Conservation (phyloP, 30 jellyfish, hydroid and myxozoan species). For the Hydractinia echinata region DNA sequence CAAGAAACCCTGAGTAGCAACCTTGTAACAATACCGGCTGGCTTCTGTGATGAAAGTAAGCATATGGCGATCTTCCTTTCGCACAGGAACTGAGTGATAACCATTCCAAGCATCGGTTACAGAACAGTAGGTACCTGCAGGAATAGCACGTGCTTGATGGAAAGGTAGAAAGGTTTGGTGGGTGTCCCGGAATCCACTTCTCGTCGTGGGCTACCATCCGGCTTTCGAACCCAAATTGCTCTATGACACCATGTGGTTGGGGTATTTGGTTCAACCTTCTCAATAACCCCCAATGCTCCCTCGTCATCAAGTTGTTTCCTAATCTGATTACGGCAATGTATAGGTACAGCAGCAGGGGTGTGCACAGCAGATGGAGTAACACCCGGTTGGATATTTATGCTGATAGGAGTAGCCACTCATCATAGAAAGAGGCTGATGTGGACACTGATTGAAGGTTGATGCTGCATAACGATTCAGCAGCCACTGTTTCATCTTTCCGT, state of each 20-base stretch:
- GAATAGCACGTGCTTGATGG: not conserved
- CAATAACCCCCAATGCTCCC: slow-evolving; percentile 20
- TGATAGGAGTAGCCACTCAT: slow-evolving; percentile 14
- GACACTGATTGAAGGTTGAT: slow-evolving; percentile 23
- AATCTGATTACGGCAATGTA: slow-evolving; percentile 19
- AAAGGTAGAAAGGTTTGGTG: slow-evolving; percentile 22
- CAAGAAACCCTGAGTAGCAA: not conserved
- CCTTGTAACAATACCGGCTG: not conserved
- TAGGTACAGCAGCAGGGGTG: slow-evolving; percentile 25
- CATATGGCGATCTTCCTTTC: not conserved
- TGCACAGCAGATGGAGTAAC: slow-evolving; percentile 24
- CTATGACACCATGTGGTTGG: slow-evolving; percentile 42
- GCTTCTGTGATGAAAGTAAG: not conserved
- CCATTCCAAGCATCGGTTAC: not conserved
- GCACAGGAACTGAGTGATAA: too few relatives aligned
- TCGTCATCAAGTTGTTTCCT: not conserved
- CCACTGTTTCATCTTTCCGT: slow-evolving; percentile 20
- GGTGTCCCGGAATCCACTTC: slow-evolving; percentile 23
- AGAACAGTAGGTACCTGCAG: not conserved
- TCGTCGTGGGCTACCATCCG: not conserved
- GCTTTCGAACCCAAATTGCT: not conserved
- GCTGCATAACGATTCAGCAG: slow-evolving; percentile 10
- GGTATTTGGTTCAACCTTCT: slow-evolving; percentile 24
- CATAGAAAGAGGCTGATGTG: slow-evolving; percentile 26
- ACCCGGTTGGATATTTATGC: not conserved